phyloP scores from a whole-genome alignment of 2,113 vertebrate genomes.

The Ornithorhynchus anatinus region DNA sequence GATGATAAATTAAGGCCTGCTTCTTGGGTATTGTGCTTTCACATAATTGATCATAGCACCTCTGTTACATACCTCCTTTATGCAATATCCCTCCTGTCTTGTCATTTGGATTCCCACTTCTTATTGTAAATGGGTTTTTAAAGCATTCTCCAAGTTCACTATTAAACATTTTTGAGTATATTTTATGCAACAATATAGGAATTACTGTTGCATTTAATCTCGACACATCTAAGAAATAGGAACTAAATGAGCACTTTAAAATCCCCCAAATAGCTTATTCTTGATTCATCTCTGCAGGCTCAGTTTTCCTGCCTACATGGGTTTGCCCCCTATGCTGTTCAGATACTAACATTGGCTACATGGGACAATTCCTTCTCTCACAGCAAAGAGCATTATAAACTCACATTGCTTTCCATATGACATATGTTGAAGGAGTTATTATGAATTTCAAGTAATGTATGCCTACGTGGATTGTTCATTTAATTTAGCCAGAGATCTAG shows the following conservation, averaged over 20 bases:
- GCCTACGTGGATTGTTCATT: no score
- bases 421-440: no score
- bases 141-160: conserved; percentile 38
- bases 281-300: conserved; percentile 31
- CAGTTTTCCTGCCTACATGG: neutral
- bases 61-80: conserved; percentile 45
- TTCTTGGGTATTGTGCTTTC: conserved; percentile 29
- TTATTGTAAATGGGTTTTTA: conserved; percentile 53
- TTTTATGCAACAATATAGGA: neutral
- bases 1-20: neutral
- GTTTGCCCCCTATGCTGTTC: conserved; percentile 18
- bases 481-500: no score
- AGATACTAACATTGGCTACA: no score
- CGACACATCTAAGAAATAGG: conserved; percentile 1
- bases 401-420: no score
- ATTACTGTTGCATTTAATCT: conserved; percentile 8
- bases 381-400: no score
- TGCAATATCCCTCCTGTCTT: conserved; percentile 25
- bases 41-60: conserved; percentile 26
- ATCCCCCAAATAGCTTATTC: conserved; percentile 19
- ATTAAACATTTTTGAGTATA: neutral
- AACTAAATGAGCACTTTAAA: neutral
- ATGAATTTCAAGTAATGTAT: no score
- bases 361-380: no score
- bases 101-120: conserved; percentile 43